Percentiles rank a stretch among this genome's conserved stretches.
These are phyloP conservation scores for Ceratosolen solmsi DNA, from an alignment of 1,140 invertebrate genomes.

Conservation along the genomic window DNA sequence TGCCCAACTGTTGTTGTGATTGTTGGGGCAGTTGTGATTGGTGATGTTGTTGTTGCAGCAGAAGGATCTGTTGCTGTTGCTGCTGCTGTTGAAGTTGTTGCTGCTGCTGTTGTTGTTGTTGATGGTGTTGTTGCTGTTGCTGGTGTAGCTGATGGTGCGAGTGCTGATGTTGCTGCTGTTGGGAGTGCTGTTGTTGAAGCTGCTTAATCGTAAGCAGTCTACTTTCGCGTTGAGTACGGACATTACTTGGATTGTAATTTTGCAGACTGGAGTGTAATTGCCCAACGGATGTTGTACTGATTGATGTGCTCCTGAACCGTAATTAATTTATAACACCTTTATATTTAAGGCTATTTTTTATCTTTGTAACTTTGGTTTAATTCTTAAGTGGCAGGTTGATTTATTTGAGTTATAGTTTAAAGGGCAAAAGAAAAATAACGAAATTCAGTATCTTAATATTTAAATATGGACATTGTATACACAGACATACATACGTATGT, in stretches of 20 bases:
- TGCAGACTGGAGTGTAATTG: constrained; percentile 65
- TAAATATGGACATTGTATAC: too few relatives aligned
- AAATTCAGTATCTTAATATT: too few relatives aligned
- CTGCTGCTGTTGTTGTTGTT: background rate
- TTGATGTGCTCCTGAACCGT: constrained; percentile 64
- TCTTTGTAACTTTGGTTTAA: too few relatives aligned
- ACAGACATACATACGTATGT: too few relatives aligned
- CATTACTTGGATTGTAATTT: constrained; percentile 65
- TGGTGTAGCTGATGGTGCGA: constrained; percentile 54
- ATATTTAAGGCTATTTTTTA: too few relatives aligned
- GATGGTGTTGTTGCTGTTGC: constrained; percentile 45
- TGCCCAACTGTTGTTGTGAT: constrained; percentile 33
- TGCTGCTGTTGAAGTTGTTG: background rate
- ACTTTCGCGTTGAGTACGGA: constrained; percentile 66
- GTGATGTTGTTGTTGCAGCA: constrained; percentile 30
- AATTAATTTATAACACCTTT: constrained; percentile 29
- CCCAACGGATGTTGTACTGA: constrained; percentile 61
- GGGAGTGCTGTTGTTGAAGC: constrained; percentile 47
- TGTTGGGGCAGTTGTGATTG: constrained; percentile 16
- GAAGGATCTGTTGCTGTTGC: background rate
- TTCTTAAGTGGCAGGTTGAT: too few relatives aligned
- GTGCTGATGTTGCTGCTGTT: constrained; percentile 11
- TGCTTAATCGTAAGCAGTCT: constrained; percentile 70
- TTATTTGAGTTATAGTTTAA: too few relatives aligned
- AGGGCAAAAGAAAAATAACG: too few relatives aligned